phyloP scores from a whole-genome alignment of 2,113 vertebrate genomes.

The Chrysemys picta region DNA sequence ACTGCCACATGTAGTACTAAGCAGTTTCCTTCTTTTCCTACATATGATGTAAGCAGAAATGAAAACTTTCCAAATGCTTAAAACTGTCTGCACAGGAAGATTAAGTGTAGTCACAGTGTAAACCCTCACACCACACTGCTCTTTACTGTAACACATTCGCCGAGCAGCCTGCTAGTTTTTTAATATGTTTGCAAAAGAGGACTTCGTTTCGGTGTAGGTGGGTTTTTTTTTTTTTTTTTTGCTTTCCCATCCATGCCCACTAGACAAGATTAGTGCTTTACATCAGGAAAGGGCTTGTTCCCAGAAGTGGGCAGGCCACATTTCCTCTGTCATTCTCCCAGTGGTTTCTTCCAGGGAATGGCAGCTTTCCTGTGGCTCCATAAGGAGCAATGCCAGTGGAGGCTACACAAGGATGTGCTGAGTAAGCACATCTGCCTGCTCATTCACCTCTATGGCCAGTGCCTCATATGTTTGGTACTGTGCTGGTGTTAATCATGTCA shows the following conservation, averaged over 20 bases:
- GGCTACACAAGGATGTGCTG: background rate
- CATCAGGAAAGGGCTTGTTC: accelerated
- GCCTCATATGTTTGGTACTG: background rate
- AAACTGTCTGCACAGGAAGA: background rate
- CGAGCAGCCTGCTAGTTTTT: background rate
- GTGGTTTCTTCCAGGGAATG: background rate
- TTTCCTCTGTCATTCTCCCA: background rate
- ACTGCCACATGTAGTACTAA: background rate
- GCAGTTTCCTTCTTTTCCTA: background rate
- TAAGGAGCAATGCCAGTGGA: accelerated
- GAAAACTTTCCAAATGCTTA: background rate
- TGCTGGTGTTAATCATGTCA: background rate
- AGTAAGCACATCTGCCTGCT: background rate
- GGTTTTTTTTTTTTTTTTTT: background rate
- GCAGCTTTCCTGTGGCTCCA: background rate
- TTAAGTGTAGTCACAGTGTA: background rate
- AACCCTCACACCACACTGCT: accelerated
- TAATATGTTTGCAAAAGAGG: background rate
- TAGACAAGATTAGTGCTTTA: background rate
- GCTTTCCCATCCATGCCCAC: background rate
- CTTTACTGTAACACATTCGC: background rate
- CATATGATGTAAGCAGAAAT: background rate
- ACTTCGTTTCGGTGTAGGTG: background rate
- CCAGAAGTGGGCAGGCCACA: accelerated
- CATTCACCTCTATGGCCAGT: background rate